Evolutionary conservation across 2,888 invertebrate genomes (phyloP), one percentile per base, ranked within the genome.

Genomic region (Erebia ligea): DNA sequence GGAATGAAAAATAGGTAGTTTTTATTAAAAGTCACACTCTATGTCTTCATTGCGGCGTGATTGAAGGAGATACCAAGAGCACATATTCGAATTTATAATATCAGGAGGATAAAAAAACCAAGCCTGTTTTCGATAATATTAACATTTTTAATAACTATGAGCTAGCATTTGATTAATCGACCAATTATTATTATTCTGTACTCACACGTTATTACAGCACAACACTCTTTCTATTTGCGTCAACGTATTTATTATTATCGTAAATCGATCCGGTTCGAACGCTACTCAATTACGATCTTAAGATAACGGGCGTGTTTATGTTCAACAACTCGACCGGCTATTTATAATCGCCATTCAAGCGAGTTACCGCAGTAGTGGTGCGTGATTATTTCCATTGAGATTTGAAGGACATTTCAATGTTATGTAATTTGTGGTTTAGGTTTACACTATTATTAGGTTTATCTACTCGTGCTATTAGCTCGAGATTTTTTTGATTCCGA

Each of bases 331-430:
- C 67, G 58, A 58, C 25, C 48, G 58, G 57, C 25, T 67, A 67
- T 67, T 58, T 66, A 17, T 66, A 67, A 66, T 57, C 50, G 25
- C 54, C 62, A 63, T 69, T 63, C 54, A 48, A 34, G 58, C 59
- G 58, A 64, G 65, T 71, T 71, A 56, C 64, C 52, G 40, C 54
- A 61, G 71, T 71, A 63, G 50, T 61, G 64, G 57, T 42, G 17
- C 2, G 17, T 59, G 56, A 48, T 63, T 70, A 71, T 71, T 68
- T 71, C 65, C 19, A 71, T 61, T 65, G 54, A 52, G 52, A 68
- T 40, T 52, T 61, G 52, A 68, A 71, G 71, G 59, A 52, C 65
- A 19, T 48, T 21, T n/a, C 17, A 57, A 21, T 57, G 57, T 66
- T 65, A 57, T n/a, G 66, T 66, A 66, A 66, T 65, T 54, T n/a